Evolutionary conservation across 1,140 invertebrate species (phyloP).

Genomic region (Nebria ingens): DNA sequence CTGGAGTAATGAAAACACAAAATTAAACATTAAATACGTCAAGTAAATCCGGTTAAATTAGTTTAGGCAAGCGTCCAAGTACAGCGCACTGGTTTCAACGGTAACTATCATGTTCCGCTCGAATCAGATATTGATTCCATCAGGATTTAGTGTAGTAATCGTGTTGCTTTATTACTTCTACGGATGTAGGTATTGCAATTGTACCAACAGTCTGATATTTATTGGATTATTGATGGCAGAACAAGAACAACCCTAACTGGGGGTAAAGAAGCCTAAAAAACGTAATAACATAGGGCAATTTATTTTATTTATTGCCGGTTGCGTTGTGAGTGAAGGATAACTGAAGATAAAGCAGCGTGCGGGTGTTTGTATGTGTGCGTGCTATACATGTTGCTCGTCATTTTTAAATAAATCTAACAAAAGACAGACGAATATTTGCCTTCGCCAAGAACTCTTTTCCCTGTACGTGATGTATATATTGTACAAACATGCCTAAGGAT

Average conservation of each 20-base stretch:
- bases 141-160: slow-evolving; percentile 7
- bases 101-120: not conserved
- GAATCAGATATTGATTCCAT: not conserved
- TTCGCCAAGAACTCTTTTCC: not conserved
- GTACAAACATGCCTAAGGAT: too few species aligned
- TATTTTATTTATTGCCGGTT: slow-evolving; percentile 2
- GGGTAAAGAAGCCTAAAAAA: not conserved
- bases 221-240: slow-evolving; percentile 7
- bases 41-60: not conserved
- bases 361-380: too few species aligned
- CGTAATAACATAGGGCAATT: slow-evolving; percentile 1
- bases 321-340: not conserved
- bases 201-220: slow-evolving; percentile 1
- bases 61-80: not conserved
- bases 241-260: not conserved
- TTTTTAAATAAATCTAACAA: not conserved
- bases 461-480: too few species aligned
- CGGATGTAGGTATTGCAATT: slow-evolving; percentile 3
- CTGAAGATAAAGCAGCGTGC: slow-evolving; percentile 1
- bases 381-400: not conserved
- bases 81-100: too few species aligned
- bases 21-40: not conserved
- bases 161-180: slow-evolving; percentile 3
- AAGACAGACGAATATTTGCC: not conserved
- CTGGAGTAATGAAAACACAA: not conserved